Evolutionary conservation across 2,888 invertebrate genomes (phyloP).

Genomic region (Schizaphis graminum): DNA sequence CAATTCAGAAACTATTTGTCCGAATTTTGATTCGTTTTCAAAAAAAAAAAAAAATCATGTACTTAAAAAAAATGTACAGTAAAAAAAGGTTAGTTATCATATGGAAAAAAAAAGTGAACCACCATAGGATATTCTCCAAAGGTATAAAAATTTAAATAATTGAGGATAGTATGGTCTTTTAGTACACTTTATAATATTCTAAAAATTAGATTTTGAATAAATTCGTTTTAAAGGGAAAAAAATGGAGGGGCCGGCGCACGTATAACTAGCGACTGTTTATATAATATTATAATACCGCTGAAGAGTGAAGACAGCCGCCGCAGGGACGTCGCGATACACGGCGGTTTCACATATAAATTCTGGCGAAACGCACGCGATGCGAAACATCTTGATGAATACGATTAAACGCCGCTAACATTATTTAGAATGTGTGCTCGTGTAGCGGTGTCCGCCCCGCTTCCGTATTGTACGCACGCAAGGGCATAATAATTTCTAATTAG

Average conservation of each 20-base stretch:
- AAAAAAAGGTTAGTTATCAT: neutral
- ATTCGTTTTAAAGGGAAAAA: neutral
- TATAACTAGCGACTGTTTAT: neutral
- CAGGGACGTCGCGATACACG: neutral
- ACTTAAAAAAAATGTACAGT: neutral
- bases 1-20: neutral
- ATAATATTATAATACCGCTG: neutral
- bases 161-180: neutral
- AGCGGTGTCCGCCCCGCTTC: neutral
- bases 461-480: neutral
- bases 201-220: neutral
- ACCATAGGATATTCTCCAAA: neutral
- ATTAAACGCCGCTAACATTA: constrained; percentile 14
- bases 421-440: neutral
- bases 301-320: neutral
- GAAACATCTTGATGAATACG: neutral
- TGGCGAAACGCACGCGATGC: neutral
- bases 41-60: neutral
- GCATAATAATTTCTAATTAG: neutral
- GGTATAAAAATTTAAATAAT: neutral
- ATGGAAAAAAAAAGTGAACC: neutral
- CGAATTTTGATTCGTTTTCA: neutral
- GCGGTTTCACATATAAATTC: neutral
- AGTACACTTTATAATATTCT: neutral
- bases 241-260: neutral